Evolutionary conservation across 2,797 vertebrate species (phyloP).

Genomic region (Cyclura pinguis): DNA sequence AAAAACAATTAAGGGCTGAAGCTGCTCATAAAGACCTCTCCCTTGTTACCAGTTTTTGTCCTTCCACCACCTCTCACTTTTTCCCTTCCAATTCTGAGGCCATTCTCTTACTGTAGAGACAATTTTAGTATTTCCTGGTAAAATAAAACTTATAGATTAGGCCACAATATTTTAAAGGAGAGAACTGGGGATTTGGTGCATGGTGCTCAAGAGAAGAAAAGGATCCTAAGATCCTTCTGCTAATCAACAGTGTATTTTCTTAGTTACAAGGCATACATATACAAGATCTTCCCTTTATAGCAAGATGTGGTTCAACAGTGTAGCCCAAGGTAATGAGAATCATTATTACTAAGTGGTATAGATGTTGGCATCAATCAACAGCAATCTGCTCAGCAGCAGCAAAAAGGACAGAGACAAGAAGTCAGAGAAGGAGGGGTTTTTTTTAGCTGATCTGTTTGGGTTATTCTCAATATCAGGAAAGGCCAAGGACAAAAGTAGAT

Average conservation of each 20-base stretch:
- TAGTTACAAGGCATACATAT: constrained; percentile 14
- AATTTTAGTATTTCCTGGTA: not conserved
- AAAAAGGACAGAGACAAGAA: constrained; percentile 69
- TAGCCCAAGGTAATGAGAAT: constrained; percentile 72
- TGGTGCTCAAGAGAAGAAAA: constrained; percentile 5
- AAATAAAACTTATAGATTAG: not conserved
- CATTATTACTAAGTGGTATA: constrained; percentile 71
- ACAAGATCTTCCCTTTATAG: constrained; percentile 43
- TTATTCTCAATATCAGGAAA: constrained; percentile 63
- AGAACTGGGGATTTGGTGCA: not conserved
- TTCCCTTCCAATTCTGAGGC: not conserved
- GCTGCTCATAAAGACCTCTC: not conserved
- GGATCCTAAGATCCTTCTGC: not conserved
- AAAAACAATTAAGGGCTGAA: too few relatives aligned
- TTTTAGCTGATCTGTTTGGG: constrained; percentile 62
- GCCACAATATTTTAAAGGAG: not conserved
- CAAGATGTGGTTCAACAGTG: constrained; percentile 55
- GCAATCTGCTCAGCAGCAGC: constrained; percentile 70
- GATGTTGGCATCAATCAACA: constrained; percentile 65
- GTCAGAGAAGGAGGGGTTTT: constrained; percentile 68
- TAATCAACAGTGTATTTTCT: constrained; percentile 19
- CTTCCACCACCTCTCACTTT: not conserved
- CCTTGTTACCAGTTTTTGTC: not conserved
- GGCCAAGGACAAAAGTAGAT: constrained; percentile 52
- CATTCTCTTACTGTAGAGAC: not conserved